Evolutionary conservation across 2,888 invertebrate genomes (phyloP), one percentile per base, ranked within the genome.

Genomic region (Thecophora atra): DNA sequence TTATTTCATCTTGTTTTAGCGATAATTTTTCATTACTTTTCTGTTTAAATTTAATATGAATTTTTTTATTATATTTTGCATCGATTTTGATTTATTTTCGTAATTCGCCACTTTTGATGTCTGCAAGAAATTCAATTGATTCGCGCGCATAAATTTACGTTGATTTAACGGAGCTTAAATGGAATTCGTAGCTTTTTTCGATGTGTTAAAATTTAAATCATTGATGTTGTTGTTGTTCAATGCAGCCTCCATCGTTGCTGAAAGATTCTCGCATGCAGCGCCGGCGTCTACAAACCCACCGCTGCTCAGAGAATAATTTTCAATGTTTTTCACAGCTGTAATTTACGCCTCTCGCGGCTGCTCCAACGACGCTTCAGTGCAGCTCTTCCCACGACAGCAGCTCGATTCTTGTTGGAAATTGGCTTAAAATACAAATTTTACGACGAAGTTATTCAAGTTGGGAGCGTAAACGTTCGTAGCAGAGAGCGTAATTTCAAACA

Each of bases 71-170:
- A 15, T 8, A 47, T 64, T 47, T 64, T 47, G 26, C 47, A 44
- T 44, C 44, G 64, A 44, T 64, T 64, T 47, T 21, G 47, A 44
- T n/a, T 64, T 64, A 47, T 47, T 26, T 47, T 64, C 24, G n/a
- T n/a, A n/a, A n/a, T n/a, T n/a, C n/a, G n/a, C n/a, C n/a, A n/a
- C n/a, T n/a, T n/a, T n/a, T 64, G 24, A 47, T 47, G 11, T 30
- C 1, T 6, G 7, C 37, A 11, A 8, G 37, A 37, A 37, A 8
- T 37, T 11, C 7, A 37, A 37, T 37, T 37, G 37, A 37, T 37
- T 37, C 6, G 37, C 37, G 37, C 5, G 30, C 30, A 30, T 30
- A 30, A 30, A 30, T 30, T 30, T n/a, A n/a, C n/a, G n/a, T n/a
- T n/a, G n/a, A n/a, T 7, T 44, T 44, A 13, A 13, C 13, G 44